Evolutionary conservation across 2,113 vertebrate species (phyloP).

Genomic region (Corvus cornix): DNA sequence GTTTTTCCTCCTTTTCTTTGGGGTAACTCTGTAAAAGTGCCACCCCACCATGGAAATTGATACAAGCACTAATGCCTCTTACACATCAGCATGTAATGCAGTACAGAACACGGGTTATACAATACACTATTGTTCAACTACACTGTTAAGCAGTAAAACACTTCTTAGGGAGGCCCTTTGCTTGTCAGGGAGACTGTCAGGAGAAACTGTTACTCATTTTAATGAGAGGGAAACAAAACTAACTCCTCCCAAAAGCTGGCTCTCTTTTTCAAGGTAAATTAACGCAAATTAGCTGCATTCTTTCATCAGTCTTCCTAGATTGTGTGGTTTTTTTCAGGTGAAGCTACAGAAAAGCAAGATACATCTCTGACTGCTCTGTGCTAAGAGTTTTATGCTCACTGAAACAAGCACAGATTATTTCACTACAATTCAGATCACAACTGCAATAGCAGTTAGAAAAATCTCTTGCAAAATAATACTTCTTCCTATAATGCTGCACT

Average conservation of each 20-base stretch:
- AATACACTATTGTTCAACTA: constrained; percentile 24
- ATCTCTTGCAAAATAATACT: not conserved
- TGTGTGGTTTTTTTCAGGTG: not conserved
- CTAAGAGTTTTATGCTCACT: not conserved
- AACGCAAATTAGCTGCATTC: not conserved
- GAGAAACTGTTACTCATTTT: constrained; percentile 42
- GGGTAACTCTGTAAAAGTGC: not conserved
- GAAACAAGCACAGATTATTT: not conserved
- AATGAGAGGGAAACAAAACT: constrained; percentile 30
- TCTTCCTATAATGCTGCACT: not conserved
- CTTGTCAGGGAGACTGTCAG: constrained; percentile 25
- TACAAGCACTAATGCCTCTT: constrained; percentile 36
- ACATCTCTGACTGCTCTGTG: not conserved
- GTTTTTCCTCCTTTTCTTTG: not conserved
- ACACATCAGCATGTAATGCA: constrained; percentile 7
- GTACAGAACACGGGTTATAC: not conserved
- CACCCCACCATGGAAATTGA: constrained; percentile 48
- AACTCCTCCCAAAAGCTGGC: not conserved
- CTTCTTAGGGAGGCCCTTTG: not conserved
- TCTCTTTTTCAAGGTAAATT: constrained; percentile 28
- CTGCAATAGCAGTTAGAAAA: not conserved
- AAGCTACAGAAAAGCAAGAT: not conserved
- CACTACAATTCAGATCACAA: not conserved
- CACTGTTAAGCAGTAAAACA: constrained; percentile 38
- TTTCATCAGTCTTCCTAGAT: not conserved